Conservation (phyloP, 2,797 vertebrate species). For the Sebastes nivosus region DNA sequence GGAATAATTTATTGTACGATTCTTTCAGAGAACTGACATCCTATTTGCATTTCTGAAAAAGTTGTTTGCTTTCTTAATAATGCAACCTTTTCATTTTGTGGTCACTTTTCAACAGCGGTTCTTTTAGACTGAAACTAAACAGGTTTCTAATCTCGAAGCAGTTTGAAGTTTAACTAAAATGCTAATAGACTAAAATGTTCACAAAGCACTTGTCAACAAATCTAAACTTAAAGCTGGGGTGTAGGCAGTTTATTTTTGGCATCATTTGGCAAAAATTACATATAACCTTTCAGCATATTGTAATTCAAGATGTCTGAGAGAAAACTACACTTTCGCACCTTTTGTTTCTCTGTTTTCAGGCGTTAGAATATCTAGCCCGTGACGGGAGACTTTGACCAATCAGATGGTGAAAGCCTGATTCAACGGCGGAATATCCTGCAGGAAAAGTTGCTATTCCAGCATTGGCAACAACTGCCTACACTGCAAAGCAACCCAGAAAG, state of each 20-base stretch:
- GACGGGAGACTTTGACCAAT: no score
- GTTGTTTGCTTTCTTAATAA: background rate
- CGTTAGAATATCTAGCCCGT: no score
- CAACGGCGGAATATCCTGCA: no score
- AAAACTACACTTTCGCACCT: background rate
- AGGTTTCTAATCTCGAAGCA: background rate
- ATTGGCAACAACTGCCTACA: no score
- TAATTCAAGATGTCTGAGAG: background rate
- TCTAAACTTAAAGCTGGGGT: background rate
- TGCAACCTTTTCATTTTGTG: background rate
- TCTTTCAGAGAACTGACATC: background rate
- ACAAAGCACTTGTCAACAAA: no score
- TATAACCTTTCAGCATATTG: background rate
- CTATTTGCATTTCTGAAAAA: background rate
- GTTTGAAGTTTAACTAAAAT: no score
- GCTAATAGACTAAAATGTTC: no score
- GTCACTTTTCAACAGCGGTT: background rate
- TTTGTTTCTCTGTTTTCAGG: background rate
- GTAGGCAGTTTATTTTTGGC: background rate
- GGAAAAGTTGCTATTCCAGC: no score
- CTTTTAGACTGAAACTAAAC: background rate
- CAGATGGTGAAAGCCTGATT: background rate
- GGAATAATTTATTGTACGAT: background rate
- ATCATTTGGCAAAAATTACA: background rate
- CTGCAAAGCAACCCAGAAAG: no score